phyloP scores from a whole-genome alignment of 2,113 vertebrate species.

The Vidua macroura region DNA sequence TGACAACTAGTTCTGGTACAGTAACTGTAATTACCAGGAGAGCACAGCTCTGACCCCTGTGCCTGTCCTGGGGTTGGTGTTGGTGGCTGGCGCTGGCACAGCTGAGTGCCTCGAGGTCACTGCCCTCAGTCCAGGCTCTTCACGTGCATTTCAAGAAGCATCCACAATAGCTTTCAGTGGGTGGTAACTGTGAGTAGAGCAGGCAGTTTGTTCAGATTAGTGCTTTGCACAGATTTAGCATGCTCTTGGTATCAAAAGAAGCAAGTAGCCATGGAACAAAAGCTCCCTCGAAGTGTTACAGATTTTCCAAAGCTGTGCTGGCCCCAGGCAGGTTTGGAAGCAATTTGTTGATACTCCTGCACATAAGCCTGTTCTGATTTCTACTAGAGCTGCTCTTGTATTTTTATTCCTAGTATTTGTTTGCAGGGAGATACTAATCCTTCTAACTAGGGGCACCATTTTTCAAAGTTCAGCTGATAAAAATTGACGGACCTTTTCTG shows the following conservation, averaged over 20 bases:
- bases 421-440: neutral
- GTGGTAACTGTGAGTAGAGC: neutral
- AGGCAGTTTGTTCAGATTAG: neutral
- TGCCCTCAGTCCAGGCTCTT: neutral
- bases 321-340: neutral
- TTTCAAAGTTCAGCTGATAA: neutral
- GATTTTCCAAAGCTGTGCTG: neutral
- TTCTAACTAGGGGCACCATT: neutral
- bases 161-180: neutral
- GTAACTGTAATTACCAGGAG: neutral
- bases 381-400: neutral
- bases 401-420: neutral
- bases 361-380: neutral
- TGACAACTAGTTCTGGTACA: neutral
- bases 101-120: accelerated
- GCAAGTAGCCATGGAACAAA: neutral
- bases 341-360: neutral
- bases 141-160: accelerated
- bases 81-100: neutral
- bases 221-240: neutral
- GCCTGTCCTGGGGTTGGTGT: neutral
- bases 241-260: neutral
- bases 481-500: neutral
- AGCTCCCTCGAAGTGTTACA: neutral
- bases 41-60: neutral